These are phyloP conservation scores for Bedellia somnulentella DNA, from an alignment of 2,888 invertebrate species.

Conservation along the genomic window DNA sequence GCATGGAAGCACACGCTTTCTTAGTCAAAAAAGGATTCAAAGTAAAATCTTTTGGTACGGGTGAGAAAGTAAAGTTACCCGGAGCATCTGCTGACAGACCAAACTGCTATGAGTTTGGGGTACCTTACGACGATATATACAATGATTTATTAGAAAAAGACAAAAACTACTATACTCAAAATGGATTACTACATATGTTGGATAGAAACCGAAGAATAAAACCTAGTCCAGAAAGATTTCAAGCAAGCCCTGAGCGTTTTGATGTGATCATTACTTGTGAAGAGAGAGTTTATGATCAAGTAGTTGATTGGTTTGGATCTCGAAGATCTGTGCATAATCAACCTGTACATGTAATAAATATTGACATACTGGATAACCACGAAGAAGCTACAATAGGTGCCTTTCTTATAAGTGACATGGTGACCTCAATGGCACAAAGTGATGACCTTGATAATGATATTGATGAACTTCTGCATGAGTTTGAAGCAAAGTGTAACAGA, in stretches of 20 bases:
- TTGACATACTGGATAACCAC: conserved; percentile 99
- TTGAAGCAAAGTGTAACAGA: conserved; percentile 85
- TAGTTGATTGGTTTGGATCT: conserved; percentile 89
- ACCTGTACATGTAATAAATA: conserved; percentile 94
- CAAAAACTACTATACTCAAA: conserved; percentile 93
- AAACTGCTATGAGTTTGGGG: conserved; percentile 96
- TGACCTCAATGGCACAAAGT: conserved; percentile 83
- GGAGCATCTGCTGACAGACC: conserved; percentile 92
- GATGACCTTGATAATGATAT: conserved; percentile 97
- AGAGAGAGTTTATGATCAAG: conserved; percentile 98
- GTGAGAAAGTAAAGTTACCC: conserved; percentile 95
- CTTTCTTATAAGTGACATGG: conserved; percentile 95
- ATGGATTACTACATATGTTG: conserved; percentile 96
- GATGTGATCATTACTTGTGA: conserved; percentile 97
- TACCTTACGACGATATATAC: conserved; percentile 94
- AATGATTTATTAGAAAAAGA: conserved; percentile 89
- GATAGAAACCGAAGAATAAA: conserved; percentile 97
- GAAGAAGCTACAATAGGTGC: conserved; percentile 99
- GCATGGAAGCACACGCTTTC: conserved; percentile 99
- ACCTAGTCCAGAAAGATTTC: conserved; percentile 91
- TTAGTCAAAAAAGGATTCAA: conserved; percentile 95
- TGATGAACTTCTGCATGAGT: conserved; percentile 92
- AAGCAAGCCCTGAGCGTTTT: conserved; percentile 84
- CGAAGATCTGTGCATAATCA: conserved; percentile 78
- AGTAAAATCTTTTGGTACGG: conserved; percentile 92